Evolutionary conservation across 2,888 invertebrate species (phyloP).

Genomic region (Sussaba pulchella): DNA sequence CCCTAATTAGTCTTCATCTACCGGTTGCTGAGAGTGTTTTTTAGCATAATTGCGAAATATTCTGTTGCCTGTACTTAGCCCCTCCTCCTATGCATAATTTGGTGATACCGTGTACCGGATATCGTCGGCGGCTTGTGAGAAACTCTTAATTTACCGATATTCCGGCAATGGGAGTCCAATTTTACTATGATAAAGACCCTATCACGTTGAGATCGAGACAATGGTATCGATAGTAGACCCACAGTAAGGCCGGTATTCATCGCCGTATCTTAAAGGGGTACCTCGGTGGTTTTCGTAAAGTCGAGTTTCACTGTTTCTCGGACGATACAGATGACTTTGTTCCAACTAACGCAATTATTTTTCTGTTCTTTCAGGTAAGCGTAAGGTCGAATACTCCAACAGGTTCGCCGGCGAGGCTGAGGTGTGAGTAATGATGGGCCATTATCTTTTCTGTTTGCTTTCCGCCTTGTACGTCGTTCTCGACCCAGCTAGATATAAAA

Average conservation of each 20-base stretch:
- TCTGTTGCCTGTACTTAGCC: background rate
- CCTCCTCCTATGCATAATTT: background rate
- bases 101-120: background rate
- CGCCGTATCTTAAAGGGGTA: too few relatives aligned
- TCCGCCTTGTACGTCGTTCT: constrained; percentile 71
- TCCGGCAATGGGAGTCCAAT: too few relatives aligned
- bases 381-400: constrained; percentile 63
- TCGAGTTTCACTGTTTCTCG: too few relatives aligned
- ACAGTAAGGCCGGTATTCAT: too few relatives aligned
- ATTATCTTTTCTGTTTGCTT: constrained; percentile 79
- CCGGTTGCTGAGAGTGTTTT: background rate
- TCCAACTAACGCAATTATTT: constrained; percentile 77
- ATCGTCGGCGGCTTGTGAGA: too few relatives aligned
- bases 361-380: constrained; percentile 81
- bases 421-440: constrained; percentile 79
- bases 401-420: constrained; percentile 55
- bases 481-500: constrained; percentile 68
- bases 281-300: too few relatives aligned
- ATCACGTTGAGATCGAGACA: too few relatives aligned
- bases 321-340: too few relatives aligned
- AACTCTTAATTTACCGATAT: too few relatives aligned
- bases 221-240: too few relatives aligned
- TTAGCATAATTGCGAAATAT: constrained; percentile 5
- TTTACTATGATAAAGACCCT: too few relatives aligned
- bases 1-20: constrained; percentile 7